These are phyloP conservation scores for Apomyelois bistriatella DNA, from an alignment of 2,888 invertebrate species.

Conservation along the genomic window DNA sequence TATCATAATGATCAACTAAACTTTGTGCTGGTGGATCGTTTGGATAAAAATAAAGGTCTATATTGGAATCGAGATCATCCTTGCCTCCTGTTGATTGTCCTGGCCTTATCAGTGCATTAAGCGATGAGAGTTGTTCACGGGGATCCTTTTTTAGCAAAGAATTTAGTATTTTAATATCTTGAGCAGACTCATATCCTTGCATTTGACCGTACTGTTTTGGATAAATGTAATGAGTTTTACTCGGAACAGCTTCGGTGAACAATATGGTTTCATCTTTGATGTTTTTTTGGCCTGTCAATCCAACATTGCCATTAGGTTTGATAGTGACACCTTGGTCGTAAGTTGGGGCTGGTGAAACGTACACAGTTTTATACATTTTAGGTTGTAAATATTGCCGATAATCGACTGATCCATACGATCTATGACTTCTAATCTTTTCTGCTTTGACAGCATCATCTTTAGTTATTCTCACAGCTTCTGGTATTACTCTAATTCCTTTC, in stretches of 20 bases:
- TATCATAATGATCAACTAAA: constrained; percentile 36
- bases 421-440: constrained; percentile 60
- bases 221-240: constrained; percentile 46
- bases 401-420: constrained; percentile 59
- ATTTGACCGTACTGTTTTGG: constrained; percentile 56
- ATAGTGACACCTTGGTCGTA: constrained; percentile 64
- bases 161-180: constrained; percentile 64
- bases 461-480: constrained; percentile 42
- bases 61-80: constrained; percentile 44
- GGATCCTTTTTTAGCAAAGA: constrained; percentile 70
- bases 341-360: constrained; percentile 44
- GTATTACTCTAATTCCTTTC: constrained; percentile 31
- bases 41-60: constrained; percentile 59
- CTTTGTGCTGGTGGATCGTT: constrained; percentile 42
- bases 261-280: constrained; percentile 34
- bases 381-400: constrained; percentile 47
- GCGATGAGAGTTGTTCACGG: constrained; percentile 66
- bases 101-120: constrained; percentile 63
- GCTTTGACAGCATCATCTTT: constrained; percentile 41
- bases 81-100: constrained; percentile 30
- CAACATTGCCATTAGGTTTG: constrained; percentile 60
- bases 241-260: constrained; percentile 50
- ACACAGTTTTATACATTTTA: constrained; percentile 43
- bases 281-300: constrained; percentile 35
- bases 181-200: constrained; percentile 52